These are phyloP conservation scores for Poecilia gillii DNA, from an alignment of 2,797 vertebrate genomes.

Conservation along the genomic window DNA sequence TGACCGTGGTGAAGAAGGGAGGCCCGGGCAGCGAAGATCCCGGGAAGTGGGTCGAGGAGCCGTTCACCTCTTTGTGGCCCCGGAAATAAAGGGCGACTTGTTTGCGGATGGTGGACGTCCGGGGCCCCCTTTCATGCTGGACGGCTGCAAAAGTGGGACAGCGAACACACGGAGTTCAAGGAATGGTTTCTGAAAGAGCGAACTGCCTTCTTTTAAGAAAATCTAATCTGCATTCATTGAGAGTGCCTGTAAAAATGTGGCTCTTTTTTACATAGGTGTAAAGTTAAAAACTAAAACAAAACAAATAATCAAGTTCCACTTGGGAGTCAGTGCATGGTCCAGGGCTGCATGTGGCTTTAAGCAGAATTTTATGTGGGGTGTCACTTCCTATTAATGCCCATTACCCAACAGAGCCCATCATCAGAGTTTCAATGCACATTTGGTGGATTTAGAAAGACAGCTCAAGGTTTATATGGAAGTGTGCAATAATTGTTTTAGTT, in stretches of 20 bases:
- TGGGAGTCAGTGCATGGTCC: not conserved
- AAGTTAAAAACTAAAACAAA: conserved; percentile 2
- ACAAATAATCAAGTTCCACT: not conserved
- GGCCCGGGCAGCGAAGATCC: conserved; percentile 88
- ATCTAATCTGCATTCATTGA: not conserved
- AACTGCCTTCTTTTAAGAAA: not conserved
- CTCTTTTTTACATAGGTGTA: not conserved
- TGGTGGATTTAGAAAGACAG: not conserved
- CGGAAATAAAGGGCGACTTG: conserved; percentile 98
- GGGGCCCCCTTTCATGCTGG: conserved; percentile 95
- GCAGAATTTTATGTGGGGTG: not conserved
- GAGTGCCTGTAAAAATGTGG: not conserved
- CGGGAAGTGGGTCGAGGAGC: conserved; percentile 89
- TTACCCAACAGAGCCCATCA: not conserved
- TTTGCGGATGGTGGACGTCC: conserved; percentile 98
- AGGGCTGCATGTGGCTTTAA: not conserved
- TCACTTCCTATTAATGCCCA: not conserved
- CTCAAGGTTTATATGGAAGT: not conserved
- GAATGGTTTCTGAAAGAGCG: conserved; percentile 7
- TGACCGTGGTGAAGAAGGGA: conserved; percentile 95
- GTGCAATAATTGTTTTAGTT: not conserved
- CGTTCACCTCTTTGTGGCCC: conserved; percentile 95
- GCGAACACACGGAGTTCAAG: conserved; percentile 21
- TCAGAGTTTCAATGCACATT: not conserved
- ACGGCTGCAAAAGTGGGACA: conserved; percentile 84